Evolutionary conservation across 2,113 vertebrate species (phyloP).

Genomic region (Carassius carassius): DNA sequence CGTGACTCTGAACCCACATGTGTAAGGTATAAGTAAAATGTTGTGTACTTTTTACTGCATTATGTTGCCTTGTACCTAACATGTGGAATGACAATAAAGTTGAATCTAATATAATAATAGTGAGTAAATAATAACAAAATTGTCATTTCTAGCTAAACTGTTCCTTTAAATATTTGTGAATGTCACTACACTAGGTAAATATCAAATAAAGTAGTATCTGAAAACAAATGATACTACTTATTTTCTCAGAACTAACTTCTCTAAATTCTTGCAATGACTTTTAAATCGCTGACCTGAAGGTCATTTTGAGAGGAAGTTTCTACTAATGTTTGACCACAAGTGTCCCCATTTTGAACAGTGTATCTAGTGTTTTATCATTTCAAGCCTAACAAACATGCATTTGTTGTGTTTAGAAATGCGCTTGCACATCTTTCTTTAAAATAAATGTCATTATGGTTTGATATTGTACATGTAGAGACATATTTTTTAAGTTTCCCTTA

Average conservation of each 20-base stretch:
- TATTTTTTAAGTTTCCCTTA: background rate
- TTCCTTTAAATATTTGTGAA: no score
- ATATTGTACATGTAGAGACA: background rate
- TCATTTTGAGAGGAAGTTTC: background rate
- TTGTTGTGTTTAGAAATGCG: background rate
- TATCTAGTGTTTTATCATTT: background rate
- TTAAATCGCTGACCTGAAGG: background rate
- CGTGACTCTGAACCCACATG: conserved; percentile 34
- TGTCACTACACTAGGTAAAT: no score
- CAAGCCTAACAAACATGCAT: background rate
- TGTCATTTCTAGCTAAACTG: no score
- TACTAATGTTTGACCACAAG: background rate
- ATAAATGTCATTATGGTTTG: background rate
- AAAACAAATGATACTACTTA: background rate
- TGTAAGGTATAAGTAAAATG: no score
- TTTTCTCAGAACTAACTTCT: background rate
- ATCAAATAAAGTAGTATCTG: no score
- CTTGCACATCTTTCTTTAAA: background rate
- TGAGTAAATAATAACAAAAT: no score
- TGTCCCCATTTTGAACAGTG: background rate
- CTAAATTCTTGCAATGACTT: background rate
- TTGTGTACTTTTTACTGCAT: no score
- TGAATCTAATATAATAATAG: no score
- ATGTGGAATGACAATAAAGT: no score
- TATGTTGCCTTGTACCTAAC: no score